These are phyloP conservation scores for Stenodera caucasica DNA, from an alignment of 2,888 invertebrate genomes.

Conservation along the genomic window DNA sequence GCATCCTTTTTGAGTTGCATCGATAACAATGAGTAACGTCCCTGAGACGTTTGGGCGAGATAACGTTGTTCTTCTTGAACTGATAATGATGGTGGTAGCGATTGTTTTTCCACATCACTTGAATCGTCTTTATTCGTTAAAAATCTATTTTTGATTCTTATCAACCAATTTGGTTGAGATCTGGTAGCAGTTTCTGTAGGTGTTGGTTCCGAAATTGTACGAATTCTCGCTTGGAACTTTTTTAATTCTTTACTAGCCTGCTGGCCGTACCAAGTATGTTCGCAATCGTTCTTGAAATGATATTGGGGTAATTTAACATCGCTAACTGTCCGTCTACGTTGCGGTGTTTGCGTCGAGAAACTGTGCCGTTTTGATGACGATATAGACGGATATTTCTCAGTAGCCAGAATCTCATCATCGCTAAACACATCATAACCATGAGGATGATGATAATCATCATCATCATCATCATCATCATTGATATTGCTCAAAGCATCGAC, in stretches of 20 bases:
- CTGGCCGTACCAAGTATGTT: conserved; percentile 69
- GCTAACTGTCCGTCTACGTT: conserved; percentile 66
- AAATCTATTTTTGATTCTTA: conserved; percentile 34
- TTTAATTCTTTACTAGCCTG: conserved; percentile 64
- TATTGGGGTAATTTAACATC: conserved; percentile 55
- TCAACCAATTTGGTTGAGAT: conserved; percentile 31
- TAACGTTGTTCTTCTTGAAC: conserved; percentile 36
- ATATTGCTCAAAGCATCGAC: conserved; percentile 72
- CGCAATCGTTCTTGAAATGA: conserved; percentile 49
- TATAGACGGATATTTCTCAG: conserved; percentile 59
- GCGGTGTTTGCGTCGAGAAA: conserved; percentile 20
- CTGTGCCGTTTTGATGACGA: conserved; percentile 60
- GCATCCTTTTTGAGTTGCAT: conserved; percentile 55
- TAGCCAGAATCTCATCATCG: conserved; percentile 73
- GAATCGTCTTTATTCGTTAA: conserved; percentile 30
- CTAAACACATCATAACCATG: conserved; percentile 70
- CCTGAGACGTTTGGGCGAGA: conserved; percentile 34
- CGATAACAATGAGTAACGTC: conserved; percentile 39
- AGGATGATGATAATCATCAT: conserved; percentile 22
- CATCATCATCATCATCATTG: conserved; percentile 49
- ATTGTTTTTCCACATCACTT: conserved; percentile 45
- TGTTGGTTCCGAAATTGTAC: conserved; percentile 30
- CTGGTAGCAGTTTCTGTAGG: conserved; percentile 30
- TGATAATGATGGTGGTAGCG: conserved; percentile 51
- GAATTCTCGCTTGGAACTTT: conserved; percentile 50